A percentile compares a stretch with the other conserved stretches of the same genome.
phyloP scores from a whole-genome alignment of 2,888 invertebrate genomes.

The Eugnorisma glareosa region DNA sequence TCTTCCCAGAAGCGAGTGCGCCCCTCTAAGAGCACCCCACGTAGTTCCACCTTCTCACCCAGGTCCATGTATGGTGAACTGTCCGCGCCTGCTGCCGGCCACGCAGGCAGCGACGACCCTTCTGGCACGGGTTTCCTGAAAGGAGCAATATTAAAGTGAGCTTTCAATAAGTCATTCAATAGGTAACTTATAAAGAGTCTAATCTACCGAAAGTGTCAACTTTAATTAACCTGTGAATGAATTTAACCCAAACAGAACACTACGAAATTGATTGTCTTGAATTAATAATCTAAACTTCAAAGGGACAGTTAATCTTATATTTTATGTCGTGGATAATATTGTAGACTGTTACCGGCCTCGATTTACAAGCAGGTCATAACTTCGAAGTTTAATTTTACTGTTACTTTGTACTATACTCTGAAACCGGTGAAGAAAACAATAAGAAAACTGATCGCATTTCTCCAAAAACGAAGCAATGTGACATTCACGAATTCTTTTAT shows the following conservation, averaged over 20 bases:
- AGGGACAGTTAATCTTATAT: background rate
- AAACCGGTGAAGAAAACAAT: background rate
- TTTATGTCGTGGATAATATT: background rate
- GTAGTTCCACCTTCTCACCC: conserved; percentile 62
- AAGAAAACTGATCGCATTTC: background rate
- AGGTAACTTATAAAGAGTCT: background rate
- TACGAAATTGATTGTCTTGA: background rate
- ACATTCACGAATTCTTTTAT: background rate
- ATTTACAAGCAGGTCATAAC: background rate
- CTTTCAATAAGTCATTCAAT: background rate
- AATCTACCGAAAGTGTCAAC: background rate
- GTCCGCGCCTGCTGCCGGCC: conserved; percentile 65
- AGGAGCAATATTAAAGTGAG: background rate
- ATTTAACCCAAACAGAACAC: background rate
- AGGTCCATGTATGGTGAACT: conserved; percentile 69
- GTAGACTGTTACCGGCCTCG: background rate
- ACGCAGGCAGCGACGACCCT: conserved; percentile 65
- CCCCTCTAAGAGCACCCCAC: conserved; percentile 57
- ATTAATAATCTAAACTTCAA: background rate
- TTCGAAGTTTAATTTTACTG: background rate
- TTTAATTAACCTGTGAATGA: background rate
- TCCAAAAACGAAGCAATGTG: background rate
- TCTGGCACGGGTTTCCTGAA: conserved; percentile 72
- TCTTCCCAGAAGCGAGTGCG: conserved; percentile 68
- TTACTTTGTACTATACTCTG: background rate